phyloP scores from a whole-genome alignment of 2,888 invertebrate genomes.

The Cephus pygmeus region DNA sequence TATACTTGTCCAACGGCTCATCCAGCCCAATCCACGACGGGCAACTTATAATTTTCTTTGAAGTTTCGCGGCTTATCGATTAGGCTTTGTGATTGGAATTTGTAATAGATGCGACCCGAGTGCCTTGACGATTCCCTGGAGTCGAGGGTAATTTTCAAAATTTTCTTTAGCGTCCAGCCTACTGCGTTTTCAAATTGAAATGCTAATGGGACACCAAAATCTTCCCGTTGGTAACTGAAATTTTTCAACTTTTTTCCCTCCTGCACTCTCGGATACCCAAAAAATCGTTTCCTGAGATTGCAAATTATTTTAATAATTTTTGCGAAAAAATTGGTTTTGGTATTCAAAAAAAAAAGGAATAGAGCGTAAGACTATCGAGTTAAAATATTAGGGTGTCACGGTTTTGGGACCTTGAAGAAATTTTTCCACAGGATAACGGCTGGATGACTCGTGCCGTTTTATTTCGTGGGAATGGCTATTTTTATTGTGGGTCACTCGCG shows the following conservation, averaged over 20 bases:
- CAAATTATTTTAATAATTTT: not conserved
- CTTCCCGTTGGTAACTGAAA: no score
- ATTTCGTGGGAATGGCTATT: not conserved
- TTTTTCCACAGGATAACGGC: not conserved
- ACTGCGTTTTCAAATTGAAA: not conserved
- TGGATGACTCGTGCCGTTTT: not conserved
- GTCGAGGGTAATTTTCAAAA: not conserved
- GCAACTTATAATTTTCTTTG: conserved; percentile 57
- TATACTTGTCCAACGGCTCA: not conserved
- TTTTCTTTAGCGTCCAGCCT: not conserved
- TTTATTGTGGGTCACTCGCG: not conserved
- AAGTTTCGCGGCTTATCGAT: conserved; percentile 52
- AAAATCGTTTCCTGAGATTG: not conserved
- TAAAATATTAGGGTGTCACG: not conserved
- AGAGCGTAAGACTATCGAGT: not conserved
- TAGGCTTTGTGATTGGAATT: conserved; percentile 51
- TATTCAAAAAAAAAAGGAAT: not conserved
- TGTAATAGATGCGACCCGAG: conserved; percentile 40
- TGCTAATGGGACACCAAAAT: conserved; percentile 7
- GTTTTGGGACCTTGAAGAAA: not conserved
- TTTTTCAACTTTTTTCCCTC: no score
- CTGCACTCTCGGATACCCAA: no score
- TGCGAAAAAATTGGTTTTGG: not conserved
- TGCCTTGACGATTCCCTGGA: not conserved
- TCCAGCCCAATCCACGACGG: conserved; percentile 30